Percentiles rank a stretch among this genome's conserved stretches.
phyloP scores from a whole-genome alignment of 1,140 invertebrate genomes.

The Yoshiicerus persimilis region DNA sequence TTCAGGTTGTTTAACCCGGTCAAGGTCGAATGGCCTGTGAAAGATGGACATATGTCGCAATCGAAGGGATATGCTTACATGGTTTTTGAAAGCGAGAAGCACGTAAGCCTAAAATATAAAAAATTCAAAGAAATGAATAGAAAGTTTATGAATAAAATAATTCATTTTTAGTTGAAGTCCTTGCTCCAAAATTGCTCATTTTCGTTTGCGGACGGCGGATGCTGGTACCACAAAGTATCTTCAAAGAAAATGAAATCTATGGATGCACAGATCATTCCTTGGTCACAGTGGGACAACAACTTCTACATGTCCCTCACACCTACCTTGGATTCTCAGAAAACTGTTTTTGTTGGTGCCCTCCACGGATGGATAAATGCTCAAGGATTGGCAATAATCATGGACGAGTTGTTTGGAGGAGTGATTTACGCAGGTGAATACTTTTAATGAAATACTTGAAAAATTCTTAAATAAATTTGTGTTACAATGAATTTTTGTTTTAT shows the following conservation, averaged over 20 bases:
- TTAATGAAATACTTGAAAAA: no score
- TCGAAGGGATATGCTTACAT: conserved; percentile 89
- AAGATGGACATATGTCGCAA: conserved; percentile 68
- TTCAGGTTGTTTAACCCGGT: conserved; percentile 85
- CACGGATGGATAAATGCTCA: conserved; percentile 95
- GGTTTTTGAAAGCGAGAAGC: conserved; percentile 90
- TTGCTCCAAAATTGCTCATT: conserved; percentile 79
- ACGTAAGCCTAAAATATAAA: conserved; percentile 55
- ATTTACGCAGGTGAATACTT: conserved; percentile 78
- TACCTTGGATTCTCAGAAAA: conserved; percentile 81
- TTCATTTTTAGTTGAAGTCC: conserved; percentile 67
- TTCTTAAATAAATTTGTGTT: no score
- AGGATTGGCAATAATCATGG: conserved; percentile 88
- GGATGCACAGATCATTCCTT: conserved; percentile 81
- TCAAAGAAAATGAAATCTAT: conserved; percentile 84
- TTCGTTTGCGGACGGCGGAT: conserved; percentile 71
- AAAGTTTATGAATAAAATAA: not conserved
- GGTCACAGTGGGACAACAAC: conserved; percentile 87
- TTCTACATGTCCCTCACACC: conserved; percentile 74
- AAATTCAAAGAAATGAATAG: no score
- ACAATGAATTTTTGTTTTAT: conserved; percentile 51
- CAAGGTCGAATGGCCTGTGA: conserved; percentile 89
- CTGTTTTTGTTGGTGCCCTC: conserved; percentile 94
- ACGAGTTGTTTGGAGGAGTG: conserved; percentile 91
- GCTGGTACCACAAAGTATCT: conserved; percentile 85